Percentiles rank a stretch among this genome's conserved stretches.
Conservation (phyloP, 2,888 invertebrate species). For the Cerastoderma edule region DNA sequence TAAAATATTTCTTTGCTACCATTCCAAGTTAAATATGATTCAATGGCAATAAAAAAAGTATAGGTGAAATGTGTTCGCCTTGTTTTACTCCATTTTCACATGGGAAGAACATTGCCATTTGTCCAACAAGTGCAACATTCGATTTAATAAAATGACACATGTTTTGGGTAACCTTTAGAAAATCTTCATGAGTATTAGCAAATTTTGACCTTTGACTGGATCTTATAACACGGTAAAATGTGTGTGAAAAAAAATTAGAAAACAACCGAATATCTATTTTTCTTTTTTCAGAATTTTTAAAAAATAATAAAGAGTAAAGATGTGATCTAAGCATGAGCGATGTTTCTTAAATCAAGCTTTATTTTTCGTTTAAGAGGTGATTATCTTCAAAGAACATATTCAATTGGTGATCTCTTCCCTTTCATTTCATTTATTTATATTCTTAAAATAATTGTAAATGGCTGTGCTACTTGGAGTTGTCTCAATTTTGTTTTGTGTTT, state of each 20-base stretch:
- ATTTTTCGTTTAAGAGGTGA: constrained; percentile 19
- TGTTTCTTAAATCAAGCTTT: too few species aligned
- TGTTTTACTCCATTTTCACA: constrained; percentile 33
- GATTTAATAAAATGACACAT: constrained; percentile 34
- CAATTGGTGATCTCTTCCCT: constrained; percentile 18
- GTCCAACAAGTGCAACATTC: constrained; percentile 4
- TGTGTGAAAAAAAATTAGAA: constrained; percentile 35
- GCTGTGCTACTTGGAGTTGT: background rate
- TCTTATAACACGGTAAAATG: constrained; percentile 31
- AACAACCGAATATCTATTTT: constrained; percentile 30
- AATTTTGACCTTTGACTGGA: constrained; percentile 30
- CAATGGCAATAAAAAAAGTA: constrained; percentile 33
- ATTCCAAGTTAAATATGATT: background rate
- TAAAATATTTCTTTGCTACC: background rate
- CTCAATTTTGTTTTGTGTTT: background rate
- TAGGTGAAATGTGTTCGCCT: constrained; percentile 35
- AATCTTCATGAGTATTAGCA: constrained; percentile 13
- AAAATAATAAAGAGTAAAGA: constrained; percentile 31
- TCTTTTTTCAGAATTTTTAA: constrained; percentile 24
- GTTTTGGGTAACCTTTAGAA: constrained; percentile 26
- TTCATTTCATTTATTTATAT: too few species aligned
- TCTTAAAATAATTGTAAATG: background rate
- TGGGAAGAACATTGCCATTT: constrained; percentile 10
- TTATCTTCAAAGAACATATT: constrained; percentile 23
- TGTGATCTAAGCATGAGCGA: constrained; percentile 33